Evolutionary conservation across 2,888 invertebrate species (phyloP), one percentile per base, ranked within the genome.

Genomic region (Macrostomum cliftonense): DNA sequence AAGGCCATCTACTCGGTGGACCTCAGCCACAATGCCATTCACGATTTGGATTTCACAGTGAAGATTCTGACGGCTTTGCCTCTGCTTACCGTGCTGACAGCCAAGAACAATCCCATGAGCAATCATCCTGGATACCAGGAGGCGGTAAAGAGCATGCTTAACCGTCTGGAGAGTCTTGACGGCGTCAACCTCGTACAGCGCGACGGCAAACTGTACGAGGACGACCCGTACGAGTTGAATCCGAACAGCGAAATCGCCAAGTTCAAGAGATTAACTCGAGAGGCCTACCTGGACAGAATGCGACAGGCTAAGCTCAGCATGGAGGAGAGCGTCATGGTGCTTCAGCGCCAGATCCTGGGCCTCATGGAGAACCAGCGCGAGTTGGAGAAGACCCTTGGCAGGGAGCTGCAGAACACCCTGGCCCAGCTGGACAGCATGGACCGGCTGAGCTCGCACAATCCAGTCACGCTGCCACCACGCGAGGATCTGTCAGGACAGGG

Each of bases 101-200:
- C 28, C 5, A 28, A 63, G 63, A 61, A 62, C 13, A 64, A 63
- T 51, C 62, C 62, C 17, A 53, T 64, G 14, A 62, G 61, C 17
- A 52, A 57, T 44, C 58, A 60, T 12, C 52, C 53, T 1, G 45
- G 55, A 16, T 64, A 64, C 47, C 58, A 60, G 46, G 55, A 55
- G 14, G 61, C 59, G 14, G 55, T 64, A 20, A 63, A 49, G 56
- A 63, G 14, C 55, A 59, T 16, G 58, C 62, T 13, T 52, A 58
- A 51, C 61, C 61, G 1, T 52, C 17, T 19, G n/a, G 37, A 42
- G 16, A 13, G 13, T 12, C 37, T 47, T 36, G 14, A 21, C n/a
- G 14, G 16, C 16, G 17, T 17, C n/a, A 36, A 17, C 16, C 9
- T 45, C 5, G 12, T 21, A 5, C 14, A 45, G 38, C 36, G 37